These are phyloP conservation scores for Eristalinus sepulchralis DNA, from an alignment of 2,888 invertebrate species.

Conservation along the genomic window DNA sequence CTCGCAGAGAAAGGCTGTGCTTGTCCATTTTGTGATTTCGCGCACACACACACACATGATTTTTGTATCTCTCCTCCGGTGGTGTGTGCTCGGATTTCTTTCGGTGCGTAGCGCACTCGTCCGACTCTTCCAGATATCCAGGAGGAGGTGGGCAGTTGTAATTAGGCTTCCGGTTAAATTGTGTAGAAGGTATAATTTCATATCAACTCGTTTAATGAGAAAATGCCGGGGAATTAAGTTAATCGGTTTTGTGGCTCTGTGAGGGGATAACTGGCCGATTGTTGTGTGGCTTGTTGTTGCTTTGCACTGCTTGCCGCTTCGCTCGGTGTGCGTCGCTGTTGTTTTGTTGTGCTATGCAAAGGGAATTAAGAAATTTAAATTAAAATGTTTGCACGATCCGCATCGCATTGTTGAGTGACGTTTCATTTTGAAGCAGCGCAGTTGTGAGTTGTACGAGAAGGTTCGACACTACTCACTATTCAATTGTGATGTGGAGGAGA, in stretches of 20 bases:
- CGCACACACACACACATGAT: background rate
- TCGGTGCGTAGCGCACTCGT: constrained; percentile 25
- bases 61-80: background rate
- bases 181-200: constrained; percentile 73
- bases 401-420: background rate
- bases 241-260: constrained; percentile 67
- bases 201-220: constrained; percentile 71
- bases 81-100: constrained; percentile 18
- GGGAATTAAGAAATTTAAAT: constrained; percentile 1
- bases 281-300: constrained; percentile 38
- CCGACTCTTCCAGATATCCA: constrained; percentile 8
- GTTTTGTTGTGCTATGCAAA: background rate
- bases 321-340: no score
- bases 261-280: constrained; percentile 64
- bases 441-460: background rate
- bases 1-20: constrained; percentile 22
- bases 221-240: constrained; percentile 71
- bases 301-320: background rate
- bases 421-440: background rate
- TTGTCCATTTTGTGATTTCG: constrained; percentile 54
- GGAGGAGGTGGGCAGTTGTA: constrained; percentile 77
- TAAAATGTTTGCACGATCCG: background rate
- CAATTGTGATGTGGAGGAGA: background rate
- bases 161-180: constrained; percentile 79
- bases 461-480: background rate